A percentile compares a stretch with the other conserved stretches of the same genome.
Evolutionary conservation across 2,888 invertebrate species (phyloP).

Genomic region (Cremastobaeus sp.): DNA sequence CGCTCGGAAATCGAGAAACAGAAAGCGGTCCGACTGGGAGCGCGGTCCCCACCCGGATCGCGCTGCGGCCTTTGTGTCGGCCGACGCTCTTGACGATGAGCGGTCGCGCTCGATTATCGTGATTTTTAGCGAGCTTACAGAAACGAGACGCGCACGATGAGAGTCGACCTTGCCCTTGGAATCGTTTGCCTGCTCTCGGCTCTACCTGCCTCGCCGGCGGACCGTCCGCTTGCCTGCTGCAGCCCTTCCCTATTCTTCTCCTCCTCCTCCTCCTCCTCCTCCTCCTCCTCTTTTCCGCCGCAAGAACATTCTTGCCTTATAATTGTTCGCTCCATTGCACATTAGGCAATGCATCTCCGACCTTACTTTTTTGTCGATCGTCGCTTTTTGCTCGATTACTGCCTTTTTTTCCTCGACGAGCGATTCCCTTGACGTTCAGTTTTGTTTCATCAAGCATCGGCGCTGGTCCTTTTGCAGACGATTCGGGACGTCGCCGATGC

Average conservation of each 20-base stretch:
- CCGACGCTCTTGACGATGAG: slow-evolving; percentile 40
- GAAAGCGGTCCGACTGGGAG: slow-evolving; percentile 10
- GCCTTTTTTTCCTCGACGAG: slow-evolving; percentile 1
- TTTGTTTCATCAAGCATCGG: slow-evolving; percentile 6
- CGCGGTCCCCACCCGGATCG: background rate
- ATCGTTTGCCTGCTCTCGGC: slow-evolving; percentile 29
- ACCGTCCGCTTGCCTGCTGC: slow-evolving; percentile 36
- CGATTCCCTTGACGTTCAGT: background rate
- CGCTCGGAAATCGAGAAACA: slow-evolving; percentile 39
- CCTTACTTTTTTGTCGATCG: slow-evolving; percentile 41
- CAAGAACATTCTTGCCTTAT: slow-evolving; percentile 56
- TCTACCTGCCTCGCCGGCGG: slow-evolving; percentile 23
- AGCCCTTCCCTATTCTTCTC: slow-evolving; percentile 28
- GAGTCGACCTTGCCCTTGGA: slow-evolving; percentile 62
- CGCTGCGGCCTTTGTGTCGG: slow-evolving; percentile 37
- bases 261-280: slow-evolving; percentile 6
- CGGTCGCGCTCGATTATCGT: slow-evolving; percentile 57
- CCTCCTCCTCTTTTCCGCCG: slow-evolving; percentile 30
- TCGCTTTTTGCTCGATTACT: slow-evolving; percentile 37
- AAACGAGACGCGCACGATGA: slow-evolving; percentile 53
- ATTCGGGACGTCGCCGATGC: slow-evolving; percentile 29
- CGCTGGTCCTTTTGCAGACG: slow-evolving; percentile 18
- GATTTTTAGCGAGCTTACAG: slow-evolving; percentile 60
- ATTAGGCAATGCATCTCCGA: slow-evolving; percentile 55
- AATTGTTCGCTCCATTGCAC: slow-evolving; percentile 61